Evolutionary conservation across 2,113 vertebrate genomes (phyloP), one percentile per base, ranked within the genome.

Genomic region (Camelus bactrianus): DNA sequence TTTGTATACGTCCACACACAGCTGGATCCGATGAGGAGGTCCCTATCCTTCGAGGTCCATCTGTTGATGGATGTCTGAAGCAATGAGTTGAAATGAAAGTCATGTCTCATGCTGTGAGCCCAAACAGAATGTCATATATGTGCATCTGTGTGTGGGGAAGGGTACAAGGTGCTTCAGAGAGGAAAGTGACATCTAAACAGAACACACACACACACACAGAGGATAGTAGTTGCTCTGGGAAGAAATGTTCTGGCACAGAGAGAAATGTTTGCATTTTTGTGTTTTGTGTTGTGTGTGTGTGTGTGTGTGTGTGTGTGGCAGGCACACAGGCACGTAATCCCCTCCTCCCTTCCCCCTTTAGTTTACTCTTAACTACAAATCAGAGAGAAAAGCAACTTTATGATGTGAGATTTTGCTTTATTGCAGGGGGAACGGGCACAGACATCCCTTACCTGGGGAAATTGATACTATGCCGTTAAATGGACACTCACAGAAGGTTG

Each of bases 381-480:
- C 92, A 92, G 64, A 89, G 69, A 95, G 82, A 88, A 93, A 94
- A 97, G 95, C 79, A 97, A 95, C 60, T 96, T 94, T 93, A 97
- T 52, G 64, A 72, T 89, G 82, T 85, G 83, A 93, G 83, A 90
- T 93, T 95, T 94, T 96, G 79, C 92, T 94, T 97, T 97, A 93
- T 6, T 76, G 91, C 89, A 93, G n/a, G n/a, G n/a, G 67, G 89
- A 83, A 89, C 0, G 0, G 50, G 38, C 42, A 50, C 8, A 94
- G 79, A 52, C 70, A 87, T 90, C 91, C n/a, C 75, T 96, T 95
- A 95, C 79, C 80, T 97, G 92, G 50, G 89, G 67, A 96, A 98
- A 97, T 75, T 93, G 94, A 98, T 96, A 95, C 93, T n/a, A 48
- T 80, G 90, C 91, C 70, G 92, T 97, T 96, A 97, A 94, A 89